Conservation (phyloP, 2,797 vertebrate genomes). For the Clarias platycephalus region DNA sequence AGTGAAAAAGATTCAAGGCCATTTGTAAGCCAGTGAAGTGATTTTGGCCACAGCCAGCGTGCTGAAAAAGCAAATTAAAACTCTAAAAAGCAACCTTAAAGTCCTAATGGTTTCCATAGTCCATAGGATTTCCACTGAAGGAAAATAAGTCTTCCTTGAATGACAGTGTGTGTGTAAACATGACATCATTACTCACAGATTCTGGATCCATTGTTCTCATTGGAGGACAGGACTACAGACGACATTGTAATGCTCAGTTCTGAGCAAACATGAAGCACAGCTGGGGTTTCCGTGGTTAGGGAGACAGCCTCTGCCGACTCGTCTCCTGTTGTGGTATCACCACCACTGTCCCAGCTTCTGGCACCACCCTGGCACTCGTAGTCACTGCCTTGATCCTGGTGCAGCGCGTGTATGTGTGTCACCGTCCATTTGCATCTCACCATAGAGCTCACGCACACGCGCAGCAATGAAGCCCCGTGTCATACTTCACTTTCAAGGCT, state of each 20-base stretch:
- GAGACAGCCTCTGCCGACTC: slow-evolving; percentile 32
- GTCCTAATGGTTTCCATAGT: slow-evolving; percentile 38
- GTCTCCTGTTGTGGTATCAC: slow-evolving; percentile 47
- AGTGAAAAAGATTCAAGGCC: slow-evolving; percentile 29
- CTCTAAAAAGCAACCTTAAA: slow-evolving; percentile 40
- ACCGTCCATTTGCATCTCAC: slow-evolving; percentile 76
- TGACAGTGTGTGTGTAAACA: slow-evolving; percentile 70
- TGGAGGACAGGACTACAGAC: slow-evolving; percentile 77
- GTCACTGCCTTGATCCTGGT: slow-evolving; percentile 68
- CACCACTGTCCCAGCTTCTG: slow-evolving; percentile 58
- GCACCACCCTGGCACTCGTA: slow-evolving; percentile 61
- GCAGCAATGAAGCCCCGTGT: slow-evolving; percentile 80
- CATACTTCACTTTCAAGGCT: slow-evolving; percentile 95
- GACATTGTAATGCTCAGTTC: slow-evolving; percentile 83
- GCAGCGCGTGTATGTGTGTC: slow-evolving; percentile 72
- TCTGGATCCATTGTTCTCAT: slow-evolving; percentile 77
- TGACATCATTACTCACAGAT: slow-evolving; percentile 85
- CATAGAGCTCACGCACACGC: slow-evolving; percentile 74
- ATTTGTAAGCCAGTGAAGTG: slow-evolving; percentile 61
- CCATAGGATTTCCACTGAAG: slow-evolving; percentile 35
- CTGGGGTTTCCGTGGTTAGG: slow-evolving; percentile 47
- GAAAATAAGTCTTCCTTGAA: slow-evolving; percentile 49
- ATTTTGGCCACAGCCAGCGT: slow-evolving; percentile 41
- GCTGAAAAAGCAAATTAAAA: slow-evolving; percentile 42
- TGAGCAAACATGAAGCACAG: slow-evolving; percentile 75